phyloP scores from a whole-genome alignment of 2,797 vertebrate species.

The Uromys caudimaculatus region DNA sequence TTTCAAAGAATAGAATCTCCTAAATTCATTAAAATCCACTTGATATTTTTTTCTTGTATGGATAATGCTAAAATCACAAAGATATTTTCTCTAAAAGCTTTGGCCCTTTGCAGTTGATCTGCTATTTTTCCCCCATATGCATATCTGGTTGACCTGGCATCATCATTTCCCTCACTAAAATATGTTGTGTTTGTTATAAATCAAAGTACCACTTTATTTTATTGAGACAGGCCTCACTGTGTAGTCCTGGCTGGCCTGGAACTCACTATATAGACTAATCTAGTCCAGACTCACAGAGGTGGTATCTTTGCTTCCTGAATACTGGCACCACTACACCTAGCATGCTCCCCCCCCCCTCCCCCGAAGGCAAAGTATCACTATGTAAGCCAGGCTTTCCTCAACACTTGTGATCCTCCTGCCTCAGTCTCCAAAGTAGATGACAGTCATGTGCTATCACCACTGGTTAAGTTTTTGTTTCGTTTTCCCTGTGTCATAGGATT shows the following conservation, averaged over 20 bases:
- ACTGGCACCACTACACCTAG: neutral
- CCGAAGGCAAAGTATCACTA: neutral
- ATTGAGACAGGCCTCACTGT: neutral
- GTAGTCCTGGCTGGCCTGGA: neutral
- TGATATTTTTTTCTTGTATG: constrained; percentile 24
- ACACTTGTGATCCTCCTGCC: neutral
- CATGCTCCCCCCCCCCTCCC: rapidly evolving
- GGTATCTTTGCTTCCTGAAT: neutral
- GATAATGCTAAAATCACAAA: neutral
- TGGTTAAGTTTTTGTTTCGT: neutral
- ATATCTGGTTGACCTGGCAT: constrained; percentile 21
- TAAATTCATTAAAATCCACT: constrained; percentile 12
- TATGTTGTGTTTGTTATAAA: constrained; percentile 15
- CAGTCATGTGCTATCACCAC: neutral
- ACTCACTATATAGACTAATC: neutral
- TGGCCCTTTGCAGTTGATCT: constrained; percentile 37
- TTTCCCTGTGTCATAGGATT: neutral
- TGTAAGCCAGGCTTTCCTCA: neutral
- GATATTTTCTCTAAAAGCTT: constrained; percentile 49
- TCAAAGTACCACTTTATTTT: neutral
- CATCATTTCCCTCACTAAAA: constrained; percentile 31
- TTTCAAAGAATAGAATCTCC: constrained; percentile 49
- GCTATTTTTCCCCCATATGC: neutral
- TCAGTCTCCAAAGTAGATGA: neutral
- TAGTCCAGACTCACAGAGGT: neutral